Base-by-base conservation (phyloP, 2,113 vertebrate genomes). In the Phrynocephalus versicolor region DNA sequence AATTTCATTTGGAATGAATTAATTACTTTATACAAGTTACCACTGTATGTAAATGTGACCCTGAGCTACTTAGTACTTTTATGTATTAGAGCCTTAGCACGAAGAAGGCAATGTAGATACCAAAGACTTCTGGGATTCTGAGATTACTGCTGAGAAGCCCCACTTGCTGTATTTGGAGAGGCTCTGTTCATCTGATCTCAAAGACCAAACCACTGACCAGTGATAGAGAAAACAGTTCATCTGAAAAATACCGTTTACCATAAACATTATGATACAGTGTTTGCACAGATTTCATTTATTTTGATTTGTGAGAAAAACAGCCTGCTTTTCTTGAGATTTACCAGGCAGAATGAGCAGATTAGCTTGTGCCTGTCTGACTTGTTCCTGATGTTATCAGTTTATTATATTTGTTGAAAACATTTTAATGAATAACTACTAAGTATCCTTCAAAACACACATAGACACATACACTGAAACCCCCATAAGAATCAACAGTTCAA, bases 361-460 rank as follows among this genome's bases (percentile, higher is more conserved):
- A 13, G 41, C 87, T 79, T 60, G 82, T 89, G 79, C 88, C 81
- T 88, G 57, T n/a, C n/a, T n/a, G n/a, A 51, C 77, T 89, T 80
- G 65, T 87, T 89, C 25, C 0, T 86, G 86, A 91, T 90, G 89
- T 70, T 86, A 91, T 92, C 92, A 94, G 90, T 94, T 95, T 94
- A 95, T 96, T 94, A 93, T 1, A 85, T 93, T 94, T 78, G 88
- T 91, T 89, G 91, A 94, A 91, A 94, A 85, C 71, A 88, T 1
- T 93, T 92, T 93, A 93, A 94, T 77, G 92, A 96, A 84, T 87
- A 60, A 87, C 84, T 91, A 92, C 88, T 90, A 67, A 6, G 12
- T 82, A 90, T 84, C 92, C 92, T 92, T 84, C 3, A n/a, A n/a
- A n/a, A n/a, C n/a, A n/a, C n/a, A n/a, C n/a, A n/a, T n/a, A n/a